A percentile compares a stretch with the other conserved stretches of the same genome.
Evolutionary conservation across 1,140 invertebrate species (phyloP).

Genomic region (Ganaspis sp.): DNA sequence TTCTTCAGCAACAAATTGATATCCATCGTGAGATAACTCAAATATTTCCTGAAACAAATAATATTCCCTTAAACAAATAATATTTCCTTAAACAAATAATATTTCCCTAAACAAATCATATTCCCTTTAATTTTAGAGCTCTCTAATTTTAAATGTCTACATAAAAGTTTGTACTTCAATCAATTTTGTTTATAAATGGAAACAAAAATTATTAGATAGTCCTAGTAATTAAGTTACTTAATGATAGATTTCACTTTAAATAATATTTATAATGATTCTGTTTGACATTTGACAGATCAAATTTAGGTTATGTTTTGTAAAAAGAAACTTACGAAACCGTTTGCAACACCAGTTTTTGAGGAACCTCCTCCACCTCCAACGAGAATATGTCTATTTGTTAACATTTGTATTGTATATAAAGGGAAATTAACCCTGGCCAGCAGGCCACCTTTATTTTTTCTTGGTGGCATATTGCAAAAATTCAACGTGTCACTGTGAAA

Average conservation of each 20-base stretch:
- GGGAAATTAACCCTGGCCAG: constrained; percentile 94
- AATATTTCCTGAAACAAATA: constrained; percentile 88
- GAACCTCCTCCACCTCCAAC: constrained; percentile 96
- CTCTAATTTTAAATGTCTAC: no score
- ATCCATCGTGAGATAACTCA: constrained; percentile 90
- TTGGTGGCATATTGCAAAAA: constrained; percentile 64
- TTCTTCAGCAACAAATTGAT: constrained; percentile 88
- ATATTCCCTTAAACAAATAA: constrained; percentile 44
- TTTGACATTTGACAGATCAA: constrained; percentile 6
- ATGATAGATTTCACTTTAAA: no score
- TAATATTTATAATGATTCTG: not conserved
- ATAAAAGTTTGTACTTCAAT: no score
- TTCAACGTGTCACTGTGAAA: constrained; percentile 5
- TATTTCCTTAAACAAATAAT: constrained; percentile 25
- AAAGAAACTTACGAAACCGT: constrained; percentile 89
- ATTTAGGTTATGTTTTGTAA: constrained; percentile 18
- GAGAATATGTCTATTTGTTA: constrained; percentile 94
- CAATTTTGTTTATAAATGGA: no score
- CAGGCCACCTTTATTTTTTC: constrained; percentile 80
- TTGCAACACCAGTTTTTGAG: constrained; percentile 95
- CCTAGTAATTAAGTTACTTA: no score
- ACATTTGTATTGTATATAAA: constrained; percentile 91
- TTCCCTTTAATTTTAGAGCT: no score
- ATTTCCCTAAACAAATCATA: not conserved
- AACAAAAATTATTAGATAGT: no score